phyloP scores from a whole-genome alignment of 2,797 vertebrate genomes.

The Crypturellus tataupa region DNA sequence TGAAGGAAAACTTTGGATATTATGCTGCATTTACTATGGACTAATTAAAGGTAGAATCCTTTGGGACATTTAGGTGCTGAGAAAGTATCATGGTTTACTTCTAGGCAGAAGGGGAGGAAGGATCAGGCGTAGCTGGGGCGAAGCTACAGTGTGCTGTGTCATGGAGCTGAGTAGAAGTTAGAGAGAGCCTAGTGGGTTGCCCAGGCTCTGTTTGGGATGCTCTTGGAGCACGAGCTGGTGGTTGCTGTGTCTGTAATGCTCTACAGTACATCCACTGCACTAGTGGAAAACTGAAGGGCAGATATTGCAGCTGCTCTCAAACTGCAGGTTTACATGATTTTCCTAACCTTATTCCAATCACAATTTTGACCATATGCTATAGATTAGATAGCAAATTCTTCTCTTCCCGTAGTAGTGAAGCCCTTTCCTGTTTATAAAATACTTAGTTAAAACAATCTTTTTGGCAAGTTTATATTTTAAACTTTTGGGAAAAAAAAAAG shows the following conservation, averaged over 20 bases:
- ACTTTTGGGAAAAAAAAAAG: neutral
- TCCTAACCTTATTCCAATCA: neutral
- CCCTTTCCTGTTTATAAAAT: neutral
- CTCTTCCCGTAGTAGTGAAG: neutral
- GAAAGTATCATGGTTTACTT: neutral
- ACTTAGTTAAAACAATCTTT: neutral
- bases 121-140: neutral
- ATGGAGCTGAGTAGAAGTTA: neutral
- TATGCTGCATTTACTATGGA: neutral
- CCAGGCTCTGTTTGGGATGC: neutral
- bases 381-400: neutral
- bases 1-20: neutral
- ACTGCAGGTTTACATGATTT: neutral
- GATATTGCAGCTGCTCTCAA: neutral
- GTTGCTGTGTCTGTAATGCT: rapidly evolving
- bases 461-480: neutral
- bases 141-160: neutral
- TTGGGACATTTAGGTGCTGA: neutral
- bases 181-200: neutral
- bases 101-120: neutral
- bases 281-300: neutral
- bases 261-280: neutral
- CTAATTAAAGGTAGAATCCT: slow-evolving; percentile 27
- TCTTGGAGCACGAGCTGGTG: neutral
- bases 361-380: neutral